These are phyloP conservation scores for Ridgeia piscesae DNA, from an alignment of 1,140 invertebrate species.

Conservation along the genomic window DNA sequence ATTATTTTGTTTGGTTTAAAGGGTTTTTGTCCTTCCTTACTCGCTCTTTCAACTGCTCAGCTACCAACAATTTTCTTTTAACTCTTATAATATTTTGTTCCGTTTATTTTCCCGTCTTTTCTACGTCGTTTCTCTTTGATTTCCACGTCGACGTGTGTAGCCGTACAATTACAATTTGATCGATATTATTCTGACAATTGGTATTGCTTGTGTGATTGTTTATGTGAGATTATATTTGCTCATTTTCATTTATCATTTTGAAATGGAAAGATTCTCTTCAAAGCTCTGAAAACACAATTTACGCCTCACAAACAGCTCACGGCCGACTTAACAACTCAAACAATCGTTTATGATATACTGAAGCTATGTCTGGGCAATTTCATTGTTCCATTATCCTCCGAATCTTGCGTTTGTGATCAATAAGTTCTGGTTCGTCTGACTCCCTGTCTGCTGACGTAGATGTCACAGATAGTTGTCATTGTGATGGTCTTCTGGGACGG, in stretches of 20 bases:
- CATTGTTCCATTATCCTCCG: background rate
- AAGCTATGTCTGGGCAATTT: background rate
- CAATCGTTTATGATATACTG: background rate
- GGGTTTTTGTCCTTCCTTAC: too few relatives aligned
- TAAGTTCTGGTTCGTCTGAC: background rate
- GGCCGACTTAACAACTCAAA: background rate
- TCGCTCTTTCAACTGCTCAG: background rate
- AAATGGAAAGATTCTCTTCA: background rate
- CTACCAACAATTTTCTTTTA: background rate
- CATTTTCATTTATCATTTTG: background rate
- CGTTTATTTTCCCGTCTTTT: background rate
- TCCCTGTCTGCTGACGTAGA: background rate
- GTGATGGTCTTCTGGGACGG: background rate
- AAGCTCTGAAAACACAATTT: background rate
- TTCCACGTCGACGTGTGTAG: background rate
- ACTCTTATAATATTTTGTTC: background rate
- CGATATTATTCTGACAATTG: background rate
- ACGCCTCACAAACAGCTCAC: background rate
- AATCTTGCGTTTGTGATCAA: background rate
- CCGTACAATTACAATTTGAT: background rate
- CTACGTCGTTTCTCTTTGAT: background rate
- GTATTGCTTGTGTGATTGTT: background rate
- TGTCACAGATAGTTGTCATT: background rate
- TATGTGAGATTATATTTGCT: background rate
- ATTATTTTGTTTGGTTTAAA: too few relatives aligned